phyloP scores from a whole-genome alignment of 2,113 vertebrate genomes.

The Patagioenas fasciata region DNA sequence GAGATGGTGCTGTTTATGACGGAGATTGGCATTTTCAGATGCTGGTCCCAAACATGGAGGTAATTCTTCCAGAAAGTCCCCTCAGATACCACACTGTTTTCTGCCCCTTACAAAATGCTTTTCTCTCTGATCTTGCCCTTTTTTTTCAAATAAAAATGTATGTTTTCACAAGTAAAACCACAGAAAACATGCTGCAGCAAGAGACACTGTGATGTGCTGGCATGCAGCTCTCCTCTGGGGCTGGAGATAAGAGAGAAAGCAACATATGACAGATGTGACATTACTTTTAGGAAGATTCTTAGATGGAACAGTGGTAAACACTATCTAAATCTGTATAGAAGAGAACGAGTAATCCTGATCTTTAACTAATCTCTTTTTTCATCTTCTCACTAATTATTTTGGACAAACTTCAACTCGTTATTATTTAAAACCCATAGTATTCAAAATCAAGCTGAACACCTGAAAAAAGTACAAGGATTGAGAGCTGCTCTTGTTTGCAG shows the following conservation, averaged over 20 bases:
- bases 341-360: neutral
- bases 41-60: neutral
- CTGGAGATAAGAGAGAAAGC: neutral
- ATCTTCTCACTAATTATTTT: neutral
- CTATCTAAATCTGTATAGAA: neutral
- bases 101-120: neutral
- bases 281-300: neutral
- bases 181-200: neutral
- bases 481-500: neutral
- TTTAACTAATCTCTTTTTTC: neutral
- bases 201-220: neutral
- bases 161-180: neutral
- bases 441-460: neutral
- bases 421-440: neutral
- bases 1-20: accelerated
- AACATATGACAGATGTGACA: neutral
- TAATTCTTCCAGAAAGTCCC: neutral
- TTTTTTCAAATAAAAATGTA: neutral
- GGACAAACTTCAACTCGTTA: neutral
- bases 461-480: neutral
- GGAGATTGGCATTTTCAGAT: neutral
- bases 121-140: neutral
- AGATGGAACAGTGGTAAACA: neutral
- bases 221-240: neutral
- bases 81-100: neutral